Conservation (phyloP, 92 coral and sea anemone genomes). For the Zoanthus sociatus region DNA sequence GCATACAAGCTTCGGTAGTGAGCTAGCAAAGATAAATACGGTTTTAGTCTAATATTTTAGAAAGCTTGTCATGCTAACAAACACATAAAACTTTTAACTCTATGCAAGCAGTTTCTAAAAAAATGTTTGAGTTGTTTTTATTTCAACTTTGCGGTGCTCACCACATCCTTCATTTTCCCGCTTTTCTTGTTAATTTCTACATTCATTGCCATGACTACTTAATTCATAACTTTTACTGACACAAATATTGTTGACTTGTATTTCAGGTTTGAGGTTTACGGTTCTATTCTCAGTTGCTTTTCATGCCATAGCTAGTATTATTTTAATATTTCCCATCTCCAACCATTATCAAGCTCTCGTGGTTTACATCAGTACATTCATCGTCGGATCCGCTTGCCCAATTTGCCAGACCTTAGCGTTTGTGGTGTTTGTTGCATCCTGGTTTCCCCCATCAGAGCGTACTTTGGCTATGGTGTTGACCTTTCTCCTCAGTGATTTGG, state of each 20-base stretch:
- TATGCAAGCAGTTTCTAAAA: no score
- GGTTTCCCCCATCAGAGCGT: slow-evolving; percentile 46
- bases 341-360: slow-evolving; percentile 1
- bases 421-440: slow-evolving; percentile 13
- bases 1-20: no score
- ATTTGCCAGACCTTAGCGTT: background rate
- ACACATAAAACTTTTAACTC: no score
- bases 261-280: slow-evolving; percentile 26
- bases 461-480: slow-evolving; percentile 26
- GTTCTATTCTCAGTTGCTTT: slow-evolving; percentile 29
- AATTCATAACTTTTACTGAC: no score
- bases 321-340: slow-evolving; percentile 11
- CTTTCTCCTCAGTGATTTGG: slow-evolving; percentile 31
- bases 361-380: slow-evolving; percentile 31
- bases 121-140: no score
- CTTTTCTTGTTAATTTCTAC: no score
- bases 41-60: no score
- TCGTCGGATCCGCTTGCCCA: slow-evolving; percentile 67
- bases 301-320: slow-evolving; percentile 19
- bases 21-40: no score
- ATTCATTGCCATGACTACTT: no score
- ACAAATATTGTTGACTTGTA: background rate
- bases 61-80: no score
- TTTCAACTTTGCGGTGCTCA: no score
- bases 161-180: no score